phyloP scores from a whole-genome alignment of 2,113 vertebrate species.

The Antechinus stuartii region DNA sequence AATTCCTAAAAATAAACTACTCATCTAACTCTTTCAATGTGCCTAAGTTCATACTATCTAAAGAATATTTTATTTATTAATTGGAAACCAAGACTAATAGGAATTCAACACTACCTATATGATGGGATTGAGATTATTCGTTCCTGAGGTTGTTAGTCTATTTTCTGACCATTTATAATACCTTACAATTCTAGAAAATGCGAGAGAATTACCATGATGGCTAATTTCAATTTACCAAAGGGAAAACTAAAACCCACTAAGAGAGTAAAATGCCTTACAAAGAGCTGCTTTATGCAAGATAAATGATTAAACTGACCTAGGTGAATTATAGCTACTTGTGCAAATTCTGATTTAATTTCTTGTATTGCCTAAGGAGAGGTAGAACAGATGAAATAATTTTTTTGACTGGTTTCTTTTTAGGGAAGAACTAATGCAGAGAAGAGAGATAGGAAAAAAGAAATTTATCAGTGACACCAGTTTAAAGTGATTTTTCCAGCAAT shows the following conservation, averaged over 20 bases:
- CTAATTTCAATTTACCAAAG: not conserved
- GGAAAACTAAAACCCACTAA: not conserved
- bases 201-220: not conserved
- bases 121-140: not conserved
- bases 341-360: not conserved
- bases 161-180: not conserved
- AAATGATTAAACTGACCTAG: not conserved
- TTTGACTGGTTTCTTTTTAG: not conserved
- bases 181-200: not conserved
- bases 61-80: not conserved
- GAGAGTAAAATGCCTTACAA: not conserved
- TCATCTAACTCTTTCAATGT: not conserved
- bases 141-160: not conserved
- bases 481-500: not conserved
- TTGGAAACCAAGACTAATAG: not conserved
- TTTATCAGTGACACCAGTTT: not conserved
- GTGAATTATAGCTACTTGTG: not conserved
- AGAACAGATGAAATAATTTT: not conserved
- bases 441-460: slow-evolving; percentile 41
- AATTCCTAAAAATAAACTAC: not conserved
- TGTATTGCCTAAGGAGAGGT: not conserved
- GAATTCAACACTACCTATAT: not conserved
- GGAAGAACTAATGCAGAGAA: not conserved
- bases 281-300: not conserved
- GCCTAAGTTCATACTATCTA: not conserved